Evolutionary conservation across 2,888 invertebrate genomes (phyloP).

Genomic region (Ophion costatus): DNA sequence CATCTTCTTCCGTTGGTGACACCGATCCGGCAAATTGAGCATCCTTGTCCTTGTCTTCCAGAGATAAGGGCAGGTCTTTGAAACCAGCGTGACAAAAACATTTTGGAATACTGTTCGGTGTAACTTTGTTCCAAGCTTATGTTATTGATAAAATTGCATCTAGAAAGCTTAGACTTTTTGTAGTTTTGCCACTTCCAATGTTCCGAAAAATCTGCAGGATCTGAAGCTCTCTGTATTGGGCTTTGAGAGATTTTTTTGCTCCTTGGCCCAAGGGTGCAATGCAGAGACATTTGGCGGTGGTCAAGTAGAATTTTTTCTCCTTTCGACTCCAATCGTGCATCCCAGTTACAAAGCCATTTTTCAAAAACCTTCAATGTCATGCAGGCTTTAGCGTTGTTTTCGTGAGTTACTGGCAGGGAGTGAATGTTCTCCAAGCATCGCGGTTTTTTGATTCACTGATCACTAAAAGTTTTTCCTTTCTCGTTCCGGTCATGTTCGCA

Average conservation of each 20-base stretch:
- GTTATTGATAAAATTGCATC: too few species aligned
- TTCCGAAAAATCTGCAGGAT: too few species aligned
- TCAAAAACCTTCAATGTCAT: constrained; percentile 73
- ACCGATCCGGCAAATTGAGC: too few species aligned
- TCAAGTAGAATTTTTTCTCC: constrained; percentile 63
- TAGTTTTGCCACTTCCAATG: too few species aligned
- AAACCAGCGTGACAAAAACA: too few species aligned
- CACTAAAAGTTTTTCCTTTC: constrained; percentile 75
- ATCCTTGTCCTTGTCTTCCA: too few species aligned
- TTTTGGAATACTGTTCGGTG: too few species aligned
- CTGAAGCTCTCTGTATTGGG: too few species aligned
- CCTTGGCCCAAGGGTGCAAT: constrained; percentile 2
- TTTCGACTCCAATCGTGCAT: constrained; percentile 66
- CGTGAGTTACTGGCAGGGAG: constrained; percentile 73
- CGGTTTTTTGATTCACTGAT: constrained; percentile 78
- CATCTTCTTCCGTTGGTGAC: too few species aligned
- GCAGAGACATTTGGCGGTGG: constrained; percentile 37
- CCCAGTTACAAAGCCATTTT: constrained; percentile 67
- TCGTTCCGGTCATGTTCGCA: constrained; percentile 75
- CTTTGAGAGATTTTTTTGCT: constrained; percentile 18
- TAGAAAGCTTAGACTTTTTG: too few species aligned
- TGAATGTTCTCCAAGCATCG: constrained; percentile 73
- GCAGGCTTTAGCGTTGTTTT: constrained; percentile 74
- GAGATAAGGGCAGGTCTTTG: too few species aligned
- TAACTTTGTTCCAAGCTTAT: too few species aligned